These are phyloP conservation scores for Atta colombica DNA, from an alignment of 1,140 invertebrate species.

Conservation along the genomic window DNA sequence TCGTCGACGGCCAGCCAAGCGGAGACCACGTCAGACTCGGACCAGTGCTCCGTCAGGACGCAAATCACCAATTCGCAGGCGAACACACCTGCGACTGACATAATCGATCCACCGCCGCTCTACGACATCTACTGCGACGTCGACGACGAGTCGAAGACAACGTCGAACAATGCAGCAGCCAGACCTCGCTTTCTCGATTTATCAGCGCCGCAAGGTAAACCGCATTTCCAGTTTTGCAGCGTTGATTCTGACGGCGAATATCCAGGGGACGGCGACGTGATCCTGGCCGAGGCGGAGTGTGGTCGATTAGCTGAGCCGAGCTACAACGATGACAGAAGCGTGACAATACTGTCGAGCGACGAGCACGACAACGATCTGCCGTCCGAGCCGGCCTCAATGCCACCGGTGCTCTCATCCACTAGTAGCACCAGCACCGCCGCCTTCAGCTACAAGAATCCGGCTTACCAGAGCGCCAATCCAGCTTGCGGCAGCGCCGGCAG, in stretches of 20 bases:
- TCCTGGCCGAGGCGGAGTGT: conserved; percentile 50
- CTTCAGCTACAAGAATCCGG: conserved; percentile 91
- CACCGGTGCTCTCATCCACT: conserved; percentile 84
- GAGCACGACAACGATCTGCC: conserved; percentile 83
- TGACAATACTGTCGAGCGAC: conserved; percentile 69
- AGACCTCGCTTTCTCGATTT: conserved; percentile 87
- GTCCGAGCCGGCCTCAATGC: conserved; percentile 88
- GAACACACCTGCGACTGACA: conserved; percentile 79
- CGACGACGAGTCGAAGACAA: conserved; percentile 70
- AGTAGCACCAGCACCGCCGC: conserved; percentile 83
- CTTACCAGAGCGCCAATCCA: conserved; percentile 91
- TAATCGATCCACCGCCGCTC: conserved; percentile 81
- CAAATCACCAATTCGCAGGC: conserved; percentile 82
- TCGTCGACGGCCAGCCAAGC: conserved; percentile 77
- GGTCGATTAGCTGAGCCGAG: background rate
- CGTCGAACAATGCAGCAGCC: conserved; percentile 66
- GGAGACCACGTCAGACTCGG: conserved; percentile 82
- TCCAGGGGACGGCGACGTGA: conserved; percentile 67
- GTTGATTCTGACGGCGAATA: conserved; percentile 80
- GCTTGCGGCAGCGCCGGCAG: conserved; percentile 80
- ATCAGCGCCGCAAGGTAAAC: conserved; percentile 85
- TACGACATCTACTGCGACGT: conserved; percentile 80
- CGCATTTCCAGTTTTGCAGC: conserved; percentile 86
- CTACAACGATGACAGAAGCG: conserved; percentile 44
- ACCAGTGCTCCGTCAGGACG: conserved; percentile 83